phyloP scores from a whole-genome alignment of 1,140 invertebrate genomes.

The Thaumatotibia leucotreta region DNA sequence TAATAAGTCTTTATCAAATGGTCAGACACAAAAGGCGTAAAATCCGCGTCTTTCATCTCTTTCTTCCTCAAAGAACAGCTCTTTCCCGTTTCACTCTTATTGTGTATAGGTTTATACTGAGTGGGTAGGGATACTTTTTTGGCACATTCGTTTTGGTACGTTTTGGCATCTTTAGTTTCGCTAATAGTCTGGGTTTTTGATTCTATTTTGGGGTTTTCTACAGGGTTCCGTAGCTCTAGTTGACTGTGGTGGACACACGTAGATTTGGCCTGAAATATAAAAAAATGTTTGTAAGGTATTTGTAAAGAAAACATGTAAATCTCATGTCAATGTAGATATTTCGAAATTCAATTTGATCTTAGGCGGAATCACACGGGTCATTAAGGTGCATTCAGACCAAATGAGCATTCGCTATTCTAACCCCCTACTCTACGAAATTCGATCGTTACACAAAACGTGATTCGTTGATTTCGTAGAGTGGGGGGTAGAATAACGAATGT shows the following conservation, averaged over 20 bases:
- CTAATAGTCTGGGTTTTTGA: constrained; percentile 20
- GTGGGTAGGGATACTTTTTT: constrained; percentile 55
- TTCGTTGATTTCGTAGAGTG: no score
- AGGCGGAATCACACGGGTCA: no score
- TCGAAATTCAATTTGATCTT: no score
- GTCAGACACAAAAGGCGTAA: constrained; percentile 51
- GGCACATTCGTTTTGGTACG: constrained; percentile 42
- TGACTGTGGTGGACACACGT: constrained; percentile 66
- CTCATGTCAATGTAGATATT: no score
- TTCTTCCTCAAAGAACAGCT: constrained; percentile 63
- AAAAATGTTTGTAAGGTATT: no score
- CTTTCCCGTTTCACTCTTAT: constrained; percentile 60
- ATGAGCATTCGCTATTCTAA: no score
- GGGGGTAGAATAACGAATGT: no score
- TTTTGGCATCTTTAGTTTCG: constrained; percentile 25
- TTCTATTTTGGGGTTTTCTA: constrained; percentile 16
- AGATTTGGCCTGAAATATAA: constrained; percentile 49
- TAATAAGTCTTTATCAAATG: constrained; percentile 71
- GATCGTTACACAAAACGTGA: no score
- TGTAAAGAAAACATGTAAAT: no score
- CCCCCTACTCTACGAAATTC: no score
- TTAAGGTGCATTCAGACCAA: no score
- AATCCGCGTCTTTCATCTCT: constrained; percentile 50
- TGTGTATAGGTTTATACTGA: constrained; percentile 58
- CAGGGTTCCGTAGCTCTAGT: constrained; percentile 41